Conservation (phyloP, 2,888 invertebrate genomes). For the Calephelis perditalis region DNA sequence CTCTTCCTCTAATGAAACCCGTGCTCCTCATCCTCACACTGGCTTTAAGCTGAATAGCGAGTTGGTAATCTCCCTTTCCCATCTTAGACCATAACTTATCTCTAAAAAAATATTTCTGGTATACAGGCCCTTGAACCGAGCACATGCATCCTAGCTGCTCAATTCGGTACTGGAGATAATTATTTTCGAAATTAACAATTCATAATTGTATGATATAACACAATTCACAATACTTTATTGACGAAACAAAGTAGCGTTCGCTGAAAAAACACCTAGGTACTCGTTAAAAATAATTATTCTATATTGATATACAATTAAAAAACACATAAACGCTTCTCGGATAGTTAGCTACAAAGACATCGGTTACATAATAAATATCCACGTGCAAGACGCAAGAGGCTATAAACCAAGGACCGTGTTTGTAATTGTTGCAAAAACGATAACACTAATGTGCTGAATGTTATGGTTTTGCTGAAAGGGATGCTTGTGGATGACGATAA, state of each 20-base stretch:
- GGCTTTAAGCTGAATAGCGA: no score
- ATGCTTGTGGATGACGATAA: conserved; percentile 23
- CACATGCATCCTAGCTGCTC: no score
- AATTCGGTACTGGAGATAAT: no score
- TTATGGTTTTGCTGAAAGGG: neutral
- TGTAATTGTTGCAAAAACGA: conserved; percentile 23
- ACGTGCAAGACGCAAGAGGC: conserved; percentile 29
- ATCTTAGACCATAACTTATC: no score
- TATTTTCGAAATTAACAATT: no score
- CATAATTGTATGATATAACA: no score
- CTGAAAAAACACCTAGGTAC: neutral
- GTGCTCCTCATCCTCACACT: no score
- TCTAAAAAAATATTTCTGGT: no score
- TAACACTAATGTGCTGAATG: conserved; percentile 20
- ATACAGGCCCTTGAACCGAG: no score
- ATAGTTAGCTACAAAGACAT: conserved; percentile 11
- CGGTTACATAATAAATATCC: conserved; percentile 22
- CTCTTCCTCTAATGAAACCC: no score
- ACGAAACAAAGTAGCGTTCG: neutral
- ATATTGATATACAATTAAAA: conserved; percentile 9
- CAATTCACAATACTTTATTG: no score
- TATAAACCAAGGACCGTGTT: conserved; percentile 21
- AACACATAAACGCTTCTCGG: conserved; percentile 8
- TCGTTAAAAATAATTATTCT: neutral
- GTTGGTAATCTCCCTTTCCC: no score